phyloP scores from a whole-genome alignment of 1,140 invertebrate genomes.

The Lethrus apterus region DNA sequence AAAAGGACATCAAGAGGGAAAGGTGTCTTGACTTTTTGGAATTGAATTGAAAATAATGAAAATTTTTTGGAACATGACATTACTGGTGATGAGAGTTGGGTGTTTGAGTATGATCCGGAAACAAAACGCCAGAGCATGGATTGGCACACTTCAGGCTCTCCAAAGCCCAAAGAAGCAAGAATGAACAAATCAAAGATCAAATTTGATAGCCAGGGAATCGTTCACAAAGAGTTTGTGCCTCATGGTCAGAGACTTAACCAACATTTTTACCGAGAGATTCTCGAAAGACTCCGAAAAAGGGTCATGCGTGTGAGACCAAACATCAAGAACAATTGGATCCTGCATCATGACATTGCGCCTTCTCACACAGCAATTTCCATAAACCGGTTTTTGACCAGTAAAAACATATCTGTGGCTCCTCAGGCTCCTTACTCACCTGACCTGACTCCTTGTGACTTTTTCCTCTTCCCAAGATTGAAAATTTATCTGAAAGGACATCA shows the following conservation, averaged over 20 bases:
- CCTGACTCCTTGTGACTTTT: conserved; percentile 10
- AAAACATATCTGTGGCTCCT: conserved; percentile 3
- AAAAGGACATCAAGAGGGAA: conserved; percentile 1
- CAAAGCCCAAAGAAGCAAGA: no score
- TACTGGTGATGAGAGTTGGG: no score
- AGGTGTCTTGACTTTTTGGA: no score
- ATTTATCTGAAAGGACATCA: conserved; percentile 2
- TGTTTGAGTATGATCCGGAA: conserved; percentile 4
- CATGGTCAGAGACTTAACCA: conserved; percentile 31
- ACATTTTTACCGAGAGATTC: conserved; percentile 29
- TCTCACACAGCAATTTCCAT: conserved; percentile 12
- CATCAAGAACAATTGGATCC: conserved; percentile 14
- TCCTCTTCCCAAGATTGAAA: conserved; percentile 10
- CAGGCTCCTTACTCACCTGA: conserved; percentile 15
- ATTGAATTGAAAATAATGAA: no score
- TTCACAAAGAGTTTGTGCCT: conserved; percentile 32
- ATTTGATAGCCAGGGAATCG: conserved; percentile 17
- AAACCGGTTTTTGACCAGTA: conserved; percentile 1
- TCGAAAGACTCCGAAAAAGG: conserved; percentile 25
- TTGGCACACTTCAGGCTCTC: no score
- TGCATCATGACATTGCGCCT: conserved; percentile 13
- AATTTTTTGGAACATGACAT: no score
- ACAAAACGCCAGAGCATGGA: conserved; percentile 6
- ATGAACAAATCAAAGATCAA: no score
- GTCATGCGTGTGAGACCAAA: conserved; percentile 19